Base-by-base conservation (phyloP, 2,888 invertebrate species). In the Apomyelois bistriatella region DNA sequence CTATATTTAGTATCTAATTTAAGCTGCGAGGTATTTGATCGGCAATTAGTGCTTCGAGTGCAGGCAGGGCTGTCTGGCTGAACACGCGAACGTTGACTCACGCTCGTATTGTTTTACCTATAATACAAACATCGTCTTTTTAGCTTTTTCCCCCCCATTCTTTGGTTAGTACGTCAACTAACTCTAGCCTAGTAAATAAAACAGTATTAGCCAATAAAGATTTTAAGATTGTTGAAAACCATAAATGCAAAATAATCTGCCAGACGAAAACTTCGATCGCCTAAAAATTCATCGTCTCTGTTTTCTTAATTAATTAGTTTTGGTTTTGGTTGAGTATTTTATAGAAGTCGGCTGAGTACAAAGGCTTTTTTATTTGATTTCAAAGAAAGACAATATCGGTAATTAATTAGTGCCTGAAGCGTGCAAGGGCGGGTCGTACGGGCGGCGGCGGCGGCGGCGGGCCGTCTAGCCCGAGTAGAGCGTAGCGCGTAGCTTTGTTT, bases 381-480 rank as follows among this genome's bases (percentile, higher is more conserved):
- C 5, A 17, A 1, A 2, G 9, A 40, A 1, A 38, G 28, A 28
- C 17, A 10, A 4, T 42, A 42, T 22, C 16, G 42, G 38, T 47
- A 47, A 35, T 35, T 15, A 16, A 47, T 47, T 16, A 36, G 35
- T 36, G 16, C 16, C 1, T 36, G 41, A 22, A 17, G 36, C 10
- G 9, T 35, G 48, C 8, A 8, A 13, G 40, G 40, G 1, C 37
- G 56, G 48, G 53, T 58, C 50, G 53, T 59, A 32, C 58, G 62
- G 64, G 68, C 74, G 76, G 69, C 78, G 62, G 53, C 59, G 32
- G 58, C 61, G 64, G 68, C 74, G 76, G 69, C 78, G 62, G 61
- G 66, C 73, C 62, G 79, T 77, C 79, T 79, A 70, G 71, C 64
- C 54, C 41, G 62, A 58, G n/a, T n/a, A n/a, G n/a, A n/a, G n/a